Evolutionary conservation across 2,113 vertebrate genomes (phyloP), one percentile per base, ranked within the genome.

Genomic region (Piprites chloris): DNA sequence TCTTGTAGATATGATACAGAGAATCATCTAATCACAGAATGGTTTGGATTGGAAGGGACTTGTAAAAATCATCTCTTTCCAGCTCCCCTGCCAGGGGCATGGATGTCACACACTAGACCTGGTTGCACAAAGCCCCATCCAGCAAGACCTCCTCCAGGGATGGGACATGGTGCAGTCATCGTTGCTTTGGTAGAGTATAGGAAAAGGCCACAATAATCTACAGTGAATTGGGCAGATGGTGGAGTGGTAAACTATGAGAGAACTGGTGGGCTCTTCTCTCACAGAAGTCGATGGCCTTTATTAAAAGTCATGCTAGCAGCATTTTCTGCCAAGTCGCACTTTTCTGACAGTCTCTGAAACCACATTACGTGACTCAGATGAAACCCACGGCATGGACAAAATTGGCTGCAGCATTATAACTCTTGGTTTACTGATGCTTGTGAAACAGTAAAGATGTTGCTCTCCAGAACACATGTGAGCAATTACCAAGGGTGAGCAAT

Each of bases 61-160:
- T 33, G n/a, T 66, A 58, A 50, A 37, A 27, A n/a, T 58, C 8
- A 52, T 24, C 44, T 52, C 0, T 0, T 66, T 74, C 10, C 28
- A 21, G 9, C 49, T 67, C 12, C 23, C 9, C 53, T 30, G 46
- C 37, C 44, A 14, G 17, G 28, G 39, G 9, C 28, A 46, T 9
- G 23, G 44, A 18, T 59, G 37, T 20, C 13, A 37, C 16, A 14
- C 6, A 21, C 33, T 20, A n/a, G 37, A 41, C 12, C 61, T 41
- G 12, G 12, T 21, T 63, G 28, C 37, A 12, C 17, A 41, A 63
- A 63, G 37, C 27, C 37, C 37, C 61, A 41, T 39, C 35, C 35
- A 62, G 33, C 28, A 39, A 75, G 53, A 20, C 28, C 28, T 14
- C 23, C 53, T 68, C n/a, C 69, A 68, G 53, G 33, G 19, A 17